phyloP scores from a whole-genome alignment of 2,888 invertebrate species.

The Pycnomerus fuliginosus region DNA sequence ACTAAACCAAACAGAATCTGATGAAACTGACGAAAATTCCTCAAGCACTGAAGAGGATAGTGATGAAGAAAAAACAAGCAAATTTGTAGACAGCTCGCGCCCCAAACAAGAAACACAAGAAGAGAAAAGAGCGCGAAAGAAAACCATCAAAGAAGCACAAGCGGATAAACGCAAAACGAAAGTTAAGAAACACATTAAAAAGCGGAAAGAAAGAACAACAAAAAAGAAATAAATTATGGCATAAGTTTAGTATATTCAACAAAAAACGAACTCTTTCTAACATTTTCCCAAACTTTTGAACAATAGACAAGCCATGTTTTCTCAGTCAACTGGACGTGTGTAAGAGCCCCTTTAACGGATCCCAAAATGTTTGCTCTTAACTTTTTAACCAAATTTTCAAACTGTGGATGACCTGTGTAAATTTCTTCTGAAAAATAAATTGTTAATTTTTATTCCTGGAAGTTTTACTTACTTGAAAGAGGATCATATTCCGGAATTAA shows the following conservation, averaged over 20 bases:
- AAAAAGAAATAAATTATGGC: slow-evolving; percentile 58
- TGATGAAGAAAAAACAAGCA: slow-evolving; percentile 47
- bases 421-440: slow-evolving; percentile 51
- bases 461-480: slow-evolving; percentile 30
- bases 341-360: slow-evolving; percentile 67
- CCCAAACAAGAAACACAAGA: slow-evolving; percentile 80
- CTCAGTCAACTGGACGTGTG: slow-evolving; percentile 73
- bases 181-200: slow-evolving; percentile 92
- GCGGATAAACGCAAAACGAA: slow-evolving; percentile 88
- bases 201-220: slow-evolving; percentile 70
- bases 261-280: slow-evolving; percentile 80
- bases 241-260: slow-evolving; percentile 81
- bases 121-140: slow-evolving; percentile 81
- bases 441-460: no score
- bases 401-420: slow-evolving; percentile 63
- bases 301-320: slow-evolving; percentile 84
- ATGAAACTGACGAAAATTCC: slow-evolving; percentile 36
- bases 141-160: slow-evolving; percentile 82
- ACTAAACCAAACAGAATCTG: slow-evolving; percentile 54
- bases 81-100: slow-evolving; percentile 65
- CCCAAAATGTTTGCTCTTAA: slow-evolving; percentile 71
- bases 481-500: slow-evolving; percentile 63
- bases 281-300: slow-evolving; percentile 79
- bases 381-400: slow-evolving; percentile 64
- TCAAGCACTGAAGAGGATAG: slow-evolving; percentile 40